Evolutionary conservation across 2,797 vertebrate species (phyloP), one percentile per base, ranked within the genome.

Genomic region (Cynodonichthys magdalenae): DNA sequence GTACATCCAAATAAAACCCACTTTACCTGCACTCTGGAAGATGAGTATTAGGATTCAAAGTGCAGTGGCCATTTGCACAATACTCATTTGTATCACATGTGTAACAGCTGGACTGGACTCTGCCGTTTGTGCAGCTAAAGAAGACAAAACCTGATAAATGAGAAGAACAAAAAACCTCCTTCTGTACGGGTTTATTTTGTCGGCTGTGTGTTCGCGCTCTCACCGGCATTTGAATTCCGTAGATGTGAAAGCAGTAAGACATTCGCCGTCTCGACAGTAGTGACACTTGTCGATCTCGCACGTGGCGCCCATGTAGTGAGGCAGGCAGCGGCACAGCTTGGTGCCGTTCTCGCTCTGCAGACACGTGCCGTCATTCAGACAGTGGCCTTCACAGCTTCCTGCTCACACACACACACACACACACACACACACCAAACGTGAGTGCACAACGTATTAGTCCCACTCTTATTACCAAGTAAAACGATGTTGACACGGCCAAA

Each of bases 21-120:
- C 46, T 93, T 93, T 78, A 97, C 96, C 93, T 94, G 95, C 97
- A 98, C 77, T 96, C 93, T 0, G 96, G 97, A 68, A 97, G 95
- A 64, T 91, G 91, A 0, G 92, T 93, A 66, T 76, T 72, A n/a
- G 87, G 80, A 15, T 95, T 92, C 67, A 97, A 90, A 28, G 93
- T 91, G 76, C 97, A 99, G 70, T 95, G 94, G 0, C 96, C 96
- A 0, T 96, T 94, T 57, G 92, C 90, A 78, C 97, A 99, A 90
- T 96, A 97, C 66, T 92, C 93, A 1, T 90, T 89, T 1, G 85
- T 75, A 10, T 92, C 87, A 6, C 97, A 99, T 0, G 95, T 95
- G 85, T 96, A 95, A 81, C 97, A 98, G 92, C 95, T 98, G 51
- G 95, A 90, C 0, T 94, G 95, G 53, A 93, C 84, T 48, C 86